Base-by-base conservation (phyloP, 2,113 vertebrate species). In the Dasyornis broadbenti region DNA sequence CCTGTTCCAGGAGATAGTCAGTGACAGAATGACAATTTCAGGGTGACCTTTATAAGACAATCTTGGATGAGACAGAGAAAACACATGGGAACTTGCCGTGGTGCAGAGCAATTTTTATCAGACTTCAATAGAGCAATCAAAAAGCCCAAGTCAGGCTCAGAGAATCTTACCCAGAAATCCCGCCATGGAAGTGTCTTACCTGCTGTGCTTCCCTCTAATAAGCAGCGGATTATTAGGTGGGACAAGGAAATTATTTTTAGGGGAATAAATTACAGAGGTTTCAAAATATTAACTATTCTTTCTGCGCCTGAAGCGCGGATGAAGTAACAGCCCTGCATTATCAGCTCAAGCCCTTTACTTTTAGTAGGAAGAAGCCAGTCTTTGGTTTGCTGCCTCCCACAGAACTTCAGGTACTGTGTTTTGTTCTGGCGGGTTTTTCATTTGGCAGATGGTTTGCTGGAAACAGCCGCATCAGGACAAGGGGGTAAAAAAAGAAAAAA, bases 91-190 rank as follows among this genome's bases (percentile, higher is more conserved):
- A 81, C 86, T 45, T 66, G 88, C 56, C 0, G 10, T 68, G 33
- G 77, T 92, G 65, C 57, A 71, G 86, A 6, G 5, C 79, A 93
- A 95, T 96, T 95, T 96, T 96, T 90, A 94, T 97, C 90, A 82
- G 79, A 65, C 87, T 96, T 94, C 92, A 90, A 73, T 28, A 94
- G 91, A 92, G 91, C 82, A 96, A 97, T 93, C 88, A 95, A 84
- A 97, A 96, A 94, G 85, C 90, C 90, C 84, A 90, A 73, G 71
- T 69, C 80, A 59, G 81, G 92, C 88, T 97, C 90, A 86, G 93
- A 82, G 80, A 95, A 86, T 88, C 94, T 90, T 90, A 94, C 53
- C n/a, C 76, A 96, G 90, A 93, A 96, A 96, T 94, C 94, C 93
- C 1, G 4, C 64, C 72, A 59, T 71, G 69, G 91, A 95, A 91